These are phyloP conservation scores for Ceratina japonica DNA, from an alignment of 1,140 invertebrate genomes.

Conservation along the genomic window DNA sequence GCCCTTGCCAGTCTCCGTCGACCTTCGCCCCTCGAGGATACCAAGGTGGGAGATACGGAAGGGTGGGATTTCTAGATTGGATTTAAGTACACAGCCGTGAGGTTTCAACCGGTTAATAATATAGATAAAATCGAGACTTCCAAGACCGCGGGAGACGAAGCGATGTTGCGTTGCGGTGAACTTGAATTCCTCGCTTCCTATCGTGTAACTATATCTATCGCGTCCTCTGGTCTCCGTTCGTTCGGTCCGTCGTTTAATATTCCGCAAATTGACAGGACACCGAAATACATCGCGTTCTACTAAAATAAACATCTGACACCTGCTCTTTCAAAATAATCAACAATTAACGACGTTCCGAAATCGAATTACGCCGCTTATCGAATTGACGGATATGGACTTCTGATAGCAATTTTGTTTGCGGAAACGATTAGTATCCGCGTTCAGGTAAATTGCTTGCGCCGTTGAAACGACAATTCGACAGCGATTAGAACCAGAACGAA, in stretches of 20 bases:
- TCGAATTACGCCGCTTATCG: neutral
- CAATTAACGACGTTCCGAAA: neutral
- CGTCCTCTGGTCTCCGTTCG: neutral
- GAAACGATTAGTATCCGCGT: neutral
- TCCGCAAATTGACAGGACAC: conserved; percentile 18
- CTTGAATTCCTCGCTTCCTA: conserved; percentile 45
- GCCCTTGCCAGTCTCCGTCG: conserved; percentile 69
- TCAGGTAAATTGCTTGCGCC: neutral
- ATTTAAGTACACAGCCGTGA: conserved; percentile 75
- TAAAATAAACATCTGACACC: conserved; percentile 25
- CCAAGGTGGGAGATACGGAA: conserved; percentile 59
- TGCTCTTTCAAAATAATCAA: neutral
- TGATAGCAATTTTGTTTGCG: neutral
- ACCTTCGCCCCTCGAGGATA: conserved; percentile 59
- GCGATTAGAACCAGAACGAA: too few species aligned
- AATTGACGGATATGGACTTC: neutral
- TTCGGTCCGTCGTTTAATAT: conserved; percentile 15
- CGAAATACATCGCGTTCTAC: conserved; percentile 10
- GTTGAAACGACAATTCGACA: too few species aligned
- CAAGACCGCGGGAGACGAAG: conserved; percentile 57
- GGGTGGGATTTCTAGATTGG: conserved; percentile 72
- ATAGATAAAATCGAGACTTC: conserved; percentile 69
- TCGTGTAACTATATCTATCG: neutral
- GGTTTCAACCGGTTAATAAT: conserved; percentile 76
- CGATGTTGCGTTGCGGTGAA: conserved; percentile 46